Base-by-base conservation (phyloP, 2,113 vertebrate genomes). In the Struthio camelus region DNA sequence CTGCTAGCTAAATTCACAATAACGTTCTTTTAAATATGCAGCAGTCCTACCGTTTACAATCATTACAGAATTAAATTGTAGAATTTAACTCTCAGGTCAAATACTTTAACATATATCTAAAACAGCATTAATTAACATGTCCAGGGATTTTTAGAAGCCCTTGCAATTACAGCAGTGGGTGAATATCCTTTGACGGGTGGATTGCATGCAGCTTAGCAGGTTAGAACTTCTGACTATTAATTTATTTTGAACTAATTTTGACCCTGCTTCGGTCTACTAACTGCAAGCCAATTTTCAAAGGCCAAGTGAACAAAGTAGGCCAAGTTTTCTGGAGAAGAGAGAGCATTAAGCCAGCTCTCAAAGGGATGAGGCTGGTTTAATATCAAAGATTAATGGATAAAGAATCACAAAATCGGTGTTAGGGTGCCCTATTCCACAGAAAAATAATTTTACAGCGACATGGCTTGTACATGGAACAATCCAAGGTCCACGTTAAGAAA, bases 211-310 rank as follows among this genome's bases (percentile, higher is more conserved):
- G 79, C 76, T 95, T 93, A 94, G 89, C 93, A 93, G 97, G 96
- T 97, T 97, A 95, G 85, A 96, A 96, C 94, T 95, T 97, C 94
- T 95, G 72, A 95, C 93, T 97, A 97, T 93, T 95, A 95, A 97
- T 95, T 95, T 95, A 80, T 96, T 96, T 94, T 96, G 97, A 97
- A 97, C 95, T 97, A 91, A 97, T 95, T 94, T 89, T 97, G 93
- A 97, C 95, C 91, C 93, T 90, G 87, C 91, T 95, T 85, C 96
- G 96, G 95, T 96, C 95, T 96, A 87, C 82, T 86, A 95, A 91
- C 50, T 80, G 78, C 79, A 93, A 88, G 85, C 72, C 87, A 95
- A 22, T 71, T 97, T 95, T 93, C 85, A 88, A 94, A 95, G 75
- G 87, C 85, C 75, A 67, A 93, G 73, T 48, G 67, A 50, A 59